Conservation (phyloP, 2,797 vertebrate genomes). For the Onychomys arenicola region DNA sequence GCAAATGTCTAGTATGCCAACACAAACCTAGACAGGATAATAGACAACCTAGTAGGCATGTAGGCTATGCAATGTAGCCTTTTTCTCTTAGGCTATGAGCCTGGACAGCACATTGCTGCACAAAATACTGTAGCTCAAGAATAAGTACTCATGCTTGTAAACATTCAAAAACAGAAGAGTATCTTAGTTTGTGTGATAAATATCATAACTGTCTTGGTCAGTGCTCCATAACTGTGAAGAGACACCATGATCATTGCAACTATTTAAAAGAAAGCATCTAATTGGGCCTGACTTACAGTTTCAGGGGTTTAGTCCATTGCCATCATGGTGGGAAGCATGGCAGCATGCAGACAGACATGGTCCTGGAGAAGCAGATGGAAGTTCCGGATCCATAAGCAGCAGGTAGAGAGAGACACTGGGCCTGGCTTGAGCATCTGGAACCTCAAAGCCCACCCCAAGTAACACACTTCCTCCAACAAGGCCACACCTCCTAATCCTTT, state of each 20-base stretch:
- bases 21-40: neutral
- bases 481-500: neutral
- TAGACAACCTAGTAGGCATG: neutral
- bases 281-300: neutral
- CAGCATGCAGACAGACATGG: neutral
- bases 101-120: neutral
- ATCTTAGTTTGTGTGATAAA: neutral
- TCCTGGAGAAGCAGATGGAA: neutral
- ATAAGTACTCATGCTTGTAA: neutral
- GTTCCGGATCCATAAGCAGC: neutral
- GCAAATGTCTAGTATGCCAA: neutral
- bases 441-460: neutral
- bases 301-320: neutral
- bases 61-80: accelerated
- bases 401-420: neutral
- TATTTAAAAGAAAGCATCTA: neutral
- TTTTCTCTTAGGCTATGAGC: neutral
- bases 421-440: neutral
- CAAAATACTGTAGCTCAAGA: neutral
- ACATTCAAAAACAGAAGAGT: neutral
- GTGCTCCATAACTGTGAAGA: neutral
- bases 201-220: neutral
- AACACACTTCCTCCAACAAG: neutral
- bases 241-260: neutral
- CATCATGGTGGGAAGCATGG: neutral